Evolutionary conservation across 2,113 vertebrate species (phyloP), one percentile per base, ranked within the genome.

Genomic region (Mola mola): DNA sequence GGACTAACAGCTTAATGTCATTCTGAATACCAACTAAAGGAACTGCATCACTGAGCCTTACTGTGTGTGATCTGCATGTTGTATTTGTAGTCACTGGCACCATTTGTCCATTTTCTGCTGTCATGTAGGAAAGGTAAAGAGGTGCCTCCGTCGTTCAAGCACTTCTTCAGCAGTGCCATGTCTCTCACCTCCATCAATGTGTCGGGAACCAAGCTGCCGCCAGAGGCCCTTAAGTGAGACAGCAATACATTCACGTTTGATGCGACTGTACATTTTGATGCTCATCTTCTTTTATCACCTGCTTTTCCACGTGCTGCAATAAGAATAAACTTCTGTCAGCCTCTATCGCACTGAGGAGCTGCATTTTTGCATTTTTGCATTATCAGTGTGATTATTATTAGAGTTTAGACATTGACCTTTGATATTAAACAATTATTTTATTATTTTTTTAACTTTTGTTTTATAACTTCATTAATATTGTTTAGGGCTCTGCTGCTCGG

Each of bases 191-290:
- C 93, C 75, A 93, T 99, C 89, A 98, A 93, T 70, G 88, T 99
- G 83, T 97, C 97, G 1, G 97, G 97, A 87, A 99, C 97, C 59
- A 98, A 95, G 84, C 91, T 99, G 47, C 90, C 95, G 13, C 93
- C 96, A 11, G 97, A 99, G 71, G 95, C 95, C 62, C 87, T 99
- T 50, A 99, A 98, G 97, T 99, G 89, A 97, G 95, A 81, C 29
- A 11, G 31, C 2, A 0, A 12, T 51, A 64, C 31, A 75, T 72
- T 82, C 36, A 62, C 62, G 43, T 66, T 63, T 59, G 55, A 46
- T 55, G 38, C 20, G 20, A 60, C 72, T 59, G 52, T 55, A 34
- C 33, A 15, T 34, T 34, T 13, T 15, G 33, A n/a, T n/a, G n/a
- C n/a, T n/a, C n/a, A n/a, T n/a, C n/a, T n/a, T n/a, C n/a, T 34